A percentile compares a stretch with the other conserved stretches of the same genome.
Evolutionary conservation across 2,113 vertebrate genomes (phyloP).

Genomic region (Poeciliopsis occidentalis): DNA sequence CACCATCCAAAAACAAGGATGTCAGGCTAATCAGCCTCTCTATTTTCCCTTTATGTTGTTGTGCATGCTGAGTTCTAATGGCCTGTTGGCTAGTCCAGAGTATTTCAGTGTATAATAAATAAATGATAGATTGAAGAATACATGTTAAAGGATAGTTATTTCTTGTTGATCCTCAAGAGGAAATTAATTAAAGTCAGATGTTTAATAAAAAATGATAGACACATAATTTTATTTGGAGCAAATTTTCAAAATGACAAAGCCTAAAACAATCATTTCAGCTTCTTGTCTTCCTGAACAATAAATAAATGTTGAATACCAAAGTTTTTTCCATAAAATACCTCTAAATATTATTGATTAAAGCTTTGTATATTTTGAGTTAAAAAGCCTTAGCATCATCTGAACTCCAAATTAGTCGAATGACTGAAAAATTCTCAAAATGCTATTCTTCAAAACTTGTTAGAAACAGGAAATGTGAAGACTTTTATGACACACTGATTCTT

Average conservation of each 20-base stretch:
- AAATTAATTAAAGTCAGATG: neutral
- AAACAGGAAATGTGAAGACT: neutral
- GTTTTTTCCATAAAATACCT: too few relatives aligned
- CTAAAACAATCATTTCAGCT: neutral
- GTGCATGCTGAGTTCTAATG: neutral
- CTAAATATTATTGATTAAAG: neutral
- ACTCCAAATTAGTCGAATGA: neutral
- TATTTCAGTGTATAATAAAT: neutral
- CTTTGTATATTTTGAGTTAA: neutral
- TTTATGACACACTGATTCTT: neutral
- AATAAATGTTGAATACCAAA: neutral
- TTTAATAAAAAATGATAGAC: neutral
- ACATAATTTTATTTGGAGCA: neutral
- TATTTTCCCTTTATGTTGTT: neutral
- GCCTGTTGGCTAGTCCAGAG: too few relatives aligned
- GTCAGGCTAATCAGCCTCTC: neutral
- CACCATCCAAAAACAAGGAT: neutral
- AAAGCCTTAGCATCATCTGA: neutral
- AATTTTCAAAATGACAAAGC: neutral
- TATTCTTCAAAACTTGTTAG: neutral
- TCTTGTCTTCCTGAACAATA: neutral
- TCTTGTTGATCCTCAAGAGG: neutral
- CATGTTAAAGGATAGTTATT: too few relatives aligned
- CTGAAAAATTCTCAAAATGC: neutral
- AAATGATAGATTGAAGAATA: neutral